Evolutionary conservation across 2,113 vertebrate genomes (phyloP).

Genomic region (Anarhynchus alexandrinus): DNA sequence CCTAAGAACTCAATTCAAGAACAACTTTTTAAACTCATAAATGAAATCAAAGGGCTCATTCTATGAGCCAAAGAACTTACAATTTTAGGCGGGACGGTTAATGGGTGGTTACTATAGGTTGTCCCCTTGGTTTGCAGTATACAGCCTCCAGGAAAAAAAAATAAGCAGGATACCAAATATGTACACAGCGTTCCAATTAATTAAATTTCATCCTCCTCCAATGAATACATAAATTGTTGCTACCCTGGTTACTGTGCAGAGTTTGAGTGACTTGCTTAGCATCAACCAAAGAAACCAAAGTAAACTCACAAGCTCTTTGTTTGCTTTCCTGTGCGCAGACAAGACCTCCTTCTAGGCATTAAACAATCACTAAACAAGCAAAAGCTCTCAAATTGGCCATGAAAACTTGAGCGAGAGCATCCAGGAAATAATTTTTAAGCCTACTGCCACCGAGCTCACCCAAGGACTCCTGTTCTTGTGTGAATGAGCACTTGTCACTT

Average conservation of each 20-base stretch:
- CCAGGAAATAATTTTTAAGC: not conserved
- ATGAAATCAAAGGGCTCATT: conserved; percentile 69
- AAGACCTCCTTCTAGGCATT: not conserved
- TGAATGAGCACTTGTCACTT: not conserved
- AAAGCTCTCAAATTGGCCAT: not conserved
- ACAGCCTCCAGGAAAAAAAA: conserved; percentile 13
- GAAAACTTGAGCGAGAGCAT: not conserved
- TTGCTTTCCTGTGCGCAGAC: not conserved
- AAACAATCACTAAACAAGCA: not conserved
- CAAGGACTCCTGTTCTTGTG: not conserved
- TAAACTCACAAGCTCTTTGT: not conserved
- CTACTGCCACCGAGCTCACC: not conserved
- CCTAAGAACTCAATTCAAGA: conserved; percentile 66
- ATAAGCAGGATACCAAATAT: not conserved
- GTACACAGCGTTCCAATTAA: conserved; percentile 10
- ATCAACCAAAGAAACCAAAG: not conserved
- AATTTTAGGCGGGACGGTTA: not conserved
- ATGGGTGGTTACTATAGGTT: not conserved
- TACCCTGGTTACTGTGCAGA: not conserved
- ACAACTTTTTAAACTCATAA: conserved; percentile 58
- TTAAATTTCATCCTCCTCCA: not conserved
- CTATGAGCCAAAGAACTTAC: conserved; percentile 38
- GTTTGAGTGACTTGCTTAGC: not conserved
- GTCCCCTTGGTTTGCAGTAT: not conserved
- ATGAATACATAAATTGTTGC: conserved; percentile 24